phyloP scores from a whole-genome alignment of 2,888 invertebrate genomes.

The Apamea anceps region DNA sequence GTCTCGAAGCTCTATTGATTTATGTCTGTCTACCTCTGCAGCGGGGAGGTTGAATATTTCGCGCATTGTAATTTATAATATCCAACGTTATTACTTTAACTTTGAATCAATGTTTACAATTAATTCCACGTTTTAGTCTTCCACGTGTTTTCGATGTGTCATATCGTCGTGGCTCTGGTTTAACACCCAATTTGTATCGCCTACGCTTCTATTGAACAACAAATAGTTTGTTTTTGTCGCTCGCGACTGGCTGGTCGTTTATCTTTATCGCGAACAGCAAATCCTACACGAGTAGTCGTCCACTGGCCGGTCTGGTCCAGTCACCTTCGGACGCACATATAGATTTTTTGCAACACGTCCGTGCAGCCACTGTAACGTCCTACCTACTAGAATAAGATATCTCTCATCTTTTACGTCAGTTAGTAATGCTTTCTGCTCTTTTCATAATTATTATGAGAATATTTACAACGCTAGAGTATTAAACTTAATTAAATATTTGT shows the following conservation, averaged over 20 bases:
- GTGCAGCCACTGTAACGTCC: slow-evolving; percentile 50
- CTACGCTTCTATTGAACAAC: slow-evolving; percentile 54
- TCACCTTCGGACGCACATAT: slow-evolving; percentile 41
- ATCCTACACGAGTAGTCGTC: slow-evolving; percentile 34
- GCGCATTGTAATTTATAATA: slow-evolving; percentile 17
- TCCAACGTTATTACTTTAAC: neutral
- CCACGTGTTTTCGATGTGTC: slow-evolving; percentile 61
- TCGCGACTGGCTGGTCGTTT: slow-evolving; percentile 20
- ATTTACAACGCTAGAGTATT: slow-evolving; percentile 73
- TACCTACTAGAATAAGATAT: slow-evolving; percentile 65
- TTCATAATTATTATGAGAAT: slow-evolving; percentile 73
- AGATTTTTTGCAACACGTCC: slow-evolving; percentile 33
- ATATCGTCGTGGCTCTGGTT: slow-evolving; percentile 52
- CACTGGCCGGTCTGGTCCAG: slow-evolving; percentile 36
- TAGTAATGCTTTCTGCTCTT: slow-evolving; percentile 78
- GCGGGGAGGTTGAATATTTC: slow-evolving; percentile 10
- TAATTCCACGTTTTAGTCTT: slow-evolving; percentile 36
- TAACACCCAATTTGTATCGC: slow-evolving; percentile 39
- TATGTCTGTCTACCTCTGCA: slow-evolving; percentile 38
- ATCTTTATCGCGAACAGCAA: slow-evolving; percentile 20
- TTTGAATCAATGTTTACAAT: slow-evolving; percentile 45
- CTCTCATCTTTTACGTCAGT: slow-evolving; percentile 64
- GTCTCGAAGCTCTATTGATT: slow-evolving; percentile 62
- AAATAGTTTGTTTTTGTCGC: slow-evolving; percentile 47
- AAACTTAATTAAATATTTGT: slow-evolving; percentile 79